Percentiles rank a stretch among this genome's conserved stretches.
These are phyloP conservation scores for Aporrectodea caliginosa DNA, from an alignment of 1,140 invertebrate genomes.

Conservation along the genomic window DNA sequence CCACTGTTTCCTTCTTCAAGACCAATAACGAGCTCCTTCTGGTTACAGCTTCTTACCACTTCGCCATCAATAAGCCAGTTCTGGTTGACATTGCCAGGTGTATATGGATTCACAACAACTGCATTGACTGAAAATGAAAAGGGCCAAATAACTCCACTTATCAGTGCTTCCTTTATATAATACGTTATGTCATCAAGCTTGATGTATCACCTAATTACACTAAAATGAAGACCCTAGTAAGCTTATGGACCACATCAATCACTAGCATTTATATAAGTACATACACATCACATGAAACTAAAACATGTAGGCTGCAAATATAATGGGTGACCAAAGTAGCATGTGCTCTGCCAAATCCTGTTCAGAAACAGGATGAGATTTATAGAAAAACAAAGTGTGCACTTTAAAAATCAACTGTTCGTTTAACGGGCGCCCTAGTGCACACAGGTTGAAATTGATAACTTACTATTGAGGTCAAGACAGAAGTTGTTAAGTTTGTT, in stretches of 20 bases:
- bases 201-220: no score
- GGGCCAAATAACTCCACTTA: no score
- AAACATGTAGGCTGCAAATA: not conserved
- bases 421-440: not conserved
- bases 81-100: not conserved
- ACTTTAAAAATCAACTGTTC: not conserved
- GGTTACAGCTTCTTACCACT: not conserved
- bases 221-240: no score
- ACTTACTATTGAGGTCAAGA: constrained; percentile 23
- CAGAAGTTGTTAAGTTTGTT: constrained; percentile 19
- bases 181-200: no score
- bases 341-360: not conserved
- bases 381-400: not conserved
- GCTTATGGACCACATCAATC: not conserved
- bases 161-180: no score
- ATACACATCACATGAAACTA: not conserved
- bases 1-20: not conserved
- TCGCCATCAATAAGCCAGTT: not conserved
- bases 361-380: not conserved
- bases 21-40: not conserved
- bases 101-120: not conserved
- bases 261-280: not conserved
- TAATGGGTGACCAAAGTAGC: not conserved
- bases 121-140: constrained; percentile 2
- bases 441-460: not conserved